Percentiles rank a stretch among this genome's conserved stretches.
Evolutionary conservation across 2,888 invertebrate genomes (phyloP).

Genomic region (Platycnemis pennipes): DNA sequence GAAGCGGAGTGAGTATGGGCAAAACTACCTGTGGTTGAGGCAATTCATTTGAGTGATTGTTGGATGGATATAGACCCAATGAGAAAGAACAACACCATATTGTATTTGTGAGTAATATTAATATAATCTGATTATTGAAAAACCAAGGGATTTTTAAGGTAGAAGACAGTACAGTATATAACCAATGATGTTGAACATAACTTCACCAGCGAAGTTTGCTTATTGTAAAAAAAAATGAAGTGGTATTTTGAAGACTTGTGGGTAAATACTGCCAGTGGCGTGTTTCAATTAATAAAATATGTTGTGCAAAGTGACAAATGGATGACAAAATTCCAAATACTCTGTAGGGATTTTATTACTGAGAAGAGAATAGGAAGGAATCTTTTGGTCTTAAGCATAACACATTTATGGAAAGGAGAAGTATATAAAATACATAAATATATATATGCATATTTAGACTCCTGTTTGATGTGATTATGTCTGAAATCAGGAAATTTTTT

Average conservation of each 20-base stretch:
- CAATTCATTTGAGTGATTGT: constrained; percentile 54
- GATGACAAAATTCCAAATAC: constrained; percentile 66
- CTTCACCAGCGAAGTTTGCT: constrained; percentile 48
- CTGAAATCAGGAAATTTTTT: constrained; percentile 63
- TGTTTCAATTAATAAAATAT: constrained; percentile 61
- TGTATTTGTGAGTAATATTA: constrained; percentile 66
- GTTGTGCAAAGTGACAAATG: constrained; percentile 62
- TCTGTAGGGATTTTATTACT: constrained; percentile 68
- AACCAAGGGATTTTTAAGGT: constrained; percentile 51
- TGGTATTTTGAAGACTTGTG: constrained; percentile 68
- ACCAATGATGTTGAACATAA: constrained; percentile 63
- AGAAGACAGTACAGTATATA: constrained; percentile 36
- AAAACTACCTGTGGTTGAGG: constrained; percentile 31
- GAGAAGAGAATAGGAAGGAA: constrained; percentile 64
- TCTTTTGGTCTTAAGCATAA: constrained; percentile 65
- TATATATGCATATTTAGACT: constrained; percentile 68
- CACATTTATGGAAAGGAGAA: constrained; percentile 67
- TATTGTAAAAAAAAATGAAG: constrained; percentile 63
- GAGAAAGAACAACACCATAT: constrained; percentile 66
- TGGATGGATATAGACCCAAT: constrained; percentile 58
- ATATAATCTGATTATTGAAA: constrained; percentile 62
- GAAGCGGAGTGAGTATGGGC: constrained; percentile 41
- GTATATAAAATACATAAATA: constrained; percentile 64
- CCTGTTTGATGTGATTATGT: constrained; percentile 68
- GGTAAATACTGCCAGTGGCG: constrained; percentile 67